Base-by-base conservation (phyloP, 2,113 vertebrate genomes). In the Ornithorhynchus anatinus region DNA sequence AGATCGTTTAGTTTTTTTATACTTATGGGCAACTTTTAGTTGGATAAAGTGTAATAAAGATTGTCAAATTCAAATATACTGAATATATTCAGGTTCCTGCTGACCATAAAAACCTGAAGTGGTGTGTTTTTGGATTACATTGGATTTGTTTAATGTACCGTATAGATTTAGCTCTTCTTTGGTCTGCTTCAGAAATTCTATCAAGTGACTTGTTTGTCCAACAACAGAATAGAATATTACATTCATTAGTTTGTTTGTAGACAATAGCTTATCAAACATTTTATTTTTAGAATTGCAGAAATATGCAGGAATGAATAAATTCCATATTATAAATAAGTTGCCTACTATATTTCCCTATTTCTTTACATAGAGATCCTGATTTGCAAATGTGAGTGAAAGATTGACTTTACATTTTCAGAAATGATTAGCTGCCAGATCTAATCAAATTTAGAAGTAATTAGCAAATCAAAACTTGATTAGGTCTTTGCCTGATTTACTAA, bases 401-500 rank as follows among this genome's bases (percentile, higher is more conserved):
- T 90, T 92, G 88, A 89, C 93, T 94, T 94, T 92, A 91, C 47
- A 77, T 91, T 92, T 92, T 72, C 69, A 89, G 80, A 86, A 83
- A 91, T 94, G 93, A 94, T 94, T 92, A 94, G 86, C 92, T 94
- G 91, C 91, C 93, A 94, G 81, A 84, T 87, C 77, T 94, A 94
- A 94, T 94, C 93, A 94, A 94, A 94, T 94, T 94, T 92, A 92
- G 88, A 92, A 92, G 91, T 91, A 94, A 94, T 94, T 94, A 94
- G 82, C 81, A 93, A 94, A 94, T 94, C 93, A 94, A 93, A 94
- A 93, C 91, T 91, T 94, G 92, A 94, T 94, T 93, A 94, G 91
- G 84, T 93, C 91, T 91, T 92, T 94, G 84, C 91, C 91, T 93
- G 92, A 94, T 93, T 94, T 94, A 89, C 89, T 90, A 88, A 94